Evolutionary conservation across 1,140 invertebrate species (phyloP), one percentile per base, ranked within the genome.

Genomic region (Melanaphis sacchari): DNA sequence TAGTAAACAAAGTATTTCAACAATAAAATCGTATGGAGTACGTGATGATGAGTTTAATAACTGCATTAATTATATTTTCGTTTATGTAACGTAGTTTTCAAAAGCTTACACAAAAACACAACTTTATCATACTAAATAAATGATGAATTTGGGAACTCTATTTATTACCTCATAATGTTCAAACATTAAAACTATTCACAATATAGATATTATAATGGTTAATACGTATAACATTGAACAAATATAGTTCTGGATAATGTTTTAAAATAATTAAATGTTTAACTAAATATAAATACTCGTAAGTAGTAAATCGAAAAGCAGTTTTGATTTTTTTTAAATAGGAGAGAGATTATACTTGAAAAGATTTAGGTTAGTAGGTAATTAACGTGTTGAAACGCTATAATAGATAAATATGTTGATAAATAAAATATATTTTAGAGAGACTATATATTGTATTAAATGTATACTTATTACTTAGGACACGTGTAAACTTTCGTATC

Each of bases 41-140:
- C 81, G 81, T 82, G 81, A 82, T 82, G 36, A 82, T 82, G 81
- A 38, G 38, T 82, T 82, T 38, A 82, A 82, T 82, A 82, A 82
- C 36, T 21, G 81, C 36, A 82, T 82, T 82, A 82, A 82, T 82
- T 40, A 82, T 82, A 40, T 76, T 76, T 76, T 82, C 38, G 81
- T 40, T 82, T 40, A 82, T 40, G 38, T 38, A 24, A 40, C 18
- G 7, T 2, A 82, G 81, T 3, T 82, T 82, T 38, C 81, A 38
- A 82, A 82, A 82, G 38, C 22, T 38, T 40, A 38, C 7, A 21
- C 36, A 38, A 82, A 81, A 38, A 82, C 22, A 82, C 81, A 24
- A 38, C 81, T 8, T 40, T 21, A 1, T 0, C 0, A 24, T 82
- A 6, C 81, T 36, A 82, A 82, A 82, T 82, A 82, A 82, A 82